Percentiles rank a stretch among this genome's conserved stretches.
phyloP scores from a whole-genome alignment of 1,140 invertebrate genomes.

The Adoxophyes honmai region DNA sequence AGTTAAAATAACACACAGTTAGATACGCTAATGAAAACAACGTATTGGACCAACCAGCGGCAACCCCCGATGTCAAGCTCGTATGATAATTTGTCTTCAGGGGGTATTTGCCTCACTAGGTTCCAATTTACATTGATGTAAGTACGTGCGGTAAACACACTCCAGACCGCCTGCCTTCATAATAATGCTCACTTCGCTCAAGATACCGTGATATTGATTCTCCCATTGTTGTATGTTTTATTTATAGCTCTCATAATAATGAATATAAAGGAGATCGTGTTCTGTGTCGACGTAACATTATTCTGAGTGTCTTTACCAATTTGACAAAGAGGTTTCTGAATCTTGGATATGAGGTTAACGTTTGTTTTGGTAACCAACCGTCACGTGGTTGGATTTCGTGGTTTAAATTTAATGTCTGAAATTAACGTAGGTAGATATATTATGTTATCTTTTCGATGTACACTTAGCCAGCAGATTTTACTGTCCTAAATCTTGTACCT shows the following conservation, averaged over 20 bases:
- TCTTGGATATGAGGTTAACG: not conserved
- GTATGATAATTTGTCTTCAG: not conserved
- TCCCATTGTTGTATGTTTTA: constrained; percentile 12
- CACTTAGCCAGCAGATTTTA: too few species aligned
- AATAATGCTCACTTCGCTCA: constrained; percentile 7
- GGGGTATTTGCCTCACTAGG: not conserved
- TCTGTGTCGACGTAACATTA: constrained; percentile 4
- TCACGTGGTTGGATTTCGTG: not conserved
- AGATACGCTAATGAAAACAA: too few species aligned
- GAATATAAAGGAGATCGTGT: constrained; percentile 9
- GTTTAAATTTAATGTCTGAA: too few species aligned
- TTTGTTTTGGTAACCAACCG: not conserved
- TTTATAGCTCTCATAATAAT: constrained; percentile 8
- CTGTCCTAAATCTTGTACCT: too few species aligned
- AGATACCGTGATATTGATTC: constrained; percentile 9
- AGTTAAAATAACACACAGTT: too few species aligned
- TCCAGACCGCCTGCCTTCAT: not conserved
- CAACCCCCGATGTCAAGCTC: too few species aligned
- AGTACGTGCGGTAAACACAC: not conserved
- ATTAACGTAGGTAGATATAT: too few species aligned
- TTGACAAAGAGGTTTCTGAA: not conserved
- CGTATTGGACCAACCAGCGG: too few species aligned
- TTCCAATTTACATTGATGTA: constrained; percentile 8
- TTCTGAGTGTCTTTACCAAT: constrained; percentile 1
- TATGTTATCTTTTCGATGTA: too few species aligned